Evolutionary conservation across 2,797 vertebrate genomes (phyloP), one percentile per base, ranked within the genome.

Genomic region (Tympanoctomys barrerae): DNA sequence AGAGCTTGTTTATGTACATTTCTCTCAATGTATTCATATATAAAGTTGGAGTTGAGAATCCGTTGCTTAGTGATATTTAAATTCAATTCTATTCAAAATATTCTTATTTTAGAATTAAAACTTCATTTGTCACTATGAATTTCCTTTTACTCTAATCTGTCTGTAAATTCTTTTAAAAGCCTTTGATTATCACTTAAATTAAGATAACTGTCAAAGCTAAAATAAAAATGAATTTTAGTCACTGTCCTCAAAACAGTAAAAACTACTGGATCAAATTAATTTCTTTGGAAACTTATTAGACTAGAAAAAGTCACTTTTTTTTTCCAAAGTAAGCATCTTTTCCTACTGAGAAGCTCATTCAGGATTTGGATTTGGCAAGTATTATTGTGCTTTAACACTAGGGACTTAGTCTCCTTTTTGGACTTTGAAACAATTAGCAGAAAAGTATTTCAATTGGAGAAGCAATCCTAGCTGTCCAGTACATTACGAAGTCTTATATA

Each of bases 131-230:
- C 10, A 71, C 16, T 85, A 62, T 1, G 39, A 91, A 88, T 42
- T 12, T 77, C 14, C 54, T 57, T 70, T 39, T 2, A 62, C 54
- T 31, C 8, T 54, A 71, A 61, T 28, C 42, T 36, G 10, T 77
- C 39, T 80, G 0, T 33, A 94, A 89, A 64, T 94, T 91, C 13
- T 95, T 42, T 59, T 57, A 68, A 87, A 91, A 78, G 21, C 0
- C 1, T 87, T 5, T 66, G 21, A 84, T 79, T 85, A 90, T 21
- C 11, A 26, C 13, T 89, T 91, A 83, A 71, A 87, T 82, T 94
- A 73, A 89, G 31, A 19, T 75, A 42, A 59, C 3, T 26, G 31
- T 85, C 28, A 75, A 93, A 95, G 87, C 10, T 54, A 94, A 97
- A 94, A 86, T n/a, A 79, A 4, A 11, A 66, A 71, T 36, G 33